A percentile compares a stretch with the other conserved stretches of the same genome.
Conservation (phyloP, 2,888 invertebrate species). For the Branchinecta sandiegonensis region DNA sequence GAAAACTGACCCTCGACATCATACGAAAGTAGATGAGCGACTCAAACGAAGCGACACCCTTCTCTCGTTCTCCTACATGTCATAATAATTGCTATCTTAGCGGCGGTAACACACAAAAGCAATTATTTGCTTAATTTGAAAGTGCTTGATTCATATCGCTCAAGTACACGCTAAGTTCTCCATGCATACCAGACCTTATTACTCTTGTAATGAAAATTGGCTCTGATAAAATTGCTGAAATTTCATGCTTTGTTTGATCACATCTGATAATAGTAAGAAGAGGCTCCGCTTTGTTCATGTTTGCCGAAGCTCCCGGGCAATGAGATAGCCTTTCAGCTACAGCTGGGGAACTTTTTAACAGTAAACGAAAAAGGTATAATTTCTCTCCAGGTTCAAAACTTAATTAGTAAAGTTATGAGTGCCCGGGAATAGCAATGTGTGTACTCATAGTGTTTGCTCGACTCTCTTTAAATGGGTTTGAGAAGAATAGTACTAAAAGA, state of each 20-base stretch:
- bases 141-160: constrained; percentile 3
- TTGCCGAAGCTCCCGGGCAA: neutral
- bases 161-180: constrained; percentile 15
- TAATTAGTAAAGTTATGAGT: too few relatives aligned
- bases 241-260: constrained; percentile 16
- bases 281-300: constrained; percentile 6
- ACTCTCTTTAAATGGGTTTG: too few relatives aligned
- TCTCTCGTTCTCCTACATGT: too few relatives aligned
- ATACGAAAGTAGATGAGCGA: too few relatives aligned
- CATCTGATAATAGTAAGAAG: constrained; percentile 3
- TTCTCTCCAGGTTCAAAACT: too few relatives aligned
- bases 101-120: constrained; percentile 9
- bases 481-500: too few relatives aligned
- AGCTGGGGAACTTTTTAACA: too few relatives aligned
- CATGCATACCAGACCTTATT: constrained; percentile 16
- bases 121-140: constrained; percentile 16
- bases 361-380: too few relatives aligned
- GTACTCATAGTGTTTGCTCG: too few relatives aligned
- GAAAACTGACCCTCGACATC: too few relatives aligned
- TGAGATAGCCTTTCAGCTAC: neutral
- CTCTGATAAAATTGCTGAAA: constrained; percentile 15
- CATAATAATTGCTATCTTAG: constrained; percentile 7
- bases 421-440: too few relatives aligned
- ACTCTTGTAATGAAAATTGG: constrained; percentile 16
- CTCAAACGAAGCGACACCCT: too few relatives aligned